These are phyloP conservation scores for Hypotaenidia okinawae DNA, from an alignment of 2,797 vertebrate genomes.

Conservation along the genomic window DNA sequence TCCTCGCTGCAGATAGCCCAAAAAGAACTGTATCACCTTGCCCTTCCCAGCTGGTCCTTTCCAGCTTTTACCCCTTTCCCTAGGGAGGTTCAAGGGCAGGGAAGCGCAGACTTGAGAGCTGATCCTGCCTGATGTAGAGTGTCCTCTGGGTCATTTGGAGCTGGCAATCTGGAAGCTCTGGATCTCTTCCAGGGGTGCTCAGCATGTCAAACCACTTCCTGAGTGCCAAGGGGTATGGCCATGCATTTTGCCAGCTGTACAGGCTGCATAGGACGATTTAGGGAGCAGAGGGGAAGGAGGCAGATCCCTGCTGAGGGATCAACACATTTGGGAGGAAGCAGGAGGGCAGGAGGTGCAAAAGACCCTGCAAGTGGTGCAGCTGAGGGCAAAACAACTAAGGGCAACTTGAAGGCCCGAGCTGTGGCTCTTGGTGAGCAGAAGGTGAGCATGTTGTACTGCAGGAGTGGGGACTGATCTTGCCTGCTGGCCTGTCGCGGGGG, in stretches of 20 bases:
- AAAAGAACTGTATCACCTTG: accelerated
- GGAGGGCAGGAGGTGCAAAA: background rate
- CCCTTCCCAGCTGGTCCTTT: background rate
- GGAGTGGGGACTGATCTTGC: background rate
- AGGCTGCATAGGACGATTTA: accelerated
- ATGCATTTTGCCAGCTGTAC: accelerated
- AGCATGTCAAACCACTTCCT: accelerated
- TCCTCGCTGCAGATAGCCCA: accelerated
- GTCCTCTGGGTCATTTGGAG: background rate
- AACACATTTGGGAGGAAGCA: accelerated
- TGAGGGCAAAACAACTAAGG: background rate
- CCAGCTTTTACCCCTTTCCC: background rate
- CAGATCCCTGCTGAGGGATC: background rate
- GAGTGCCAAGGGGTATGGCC: accelerated
- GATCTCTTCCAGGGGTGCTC: background rate
- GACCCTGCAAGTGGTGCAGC: background rate
- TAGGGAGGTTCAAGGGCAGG: background rate
- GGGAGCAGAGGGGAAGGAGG: background rate
- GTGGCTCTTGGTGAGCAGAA: background rate
- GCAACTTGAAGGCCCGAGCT: background rate
- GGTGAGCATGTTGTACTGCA: background rate
- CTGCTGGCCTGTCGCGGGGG: background rate
- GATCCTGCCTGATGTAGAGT: background rate
- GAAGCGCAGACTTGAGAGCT: background rate
- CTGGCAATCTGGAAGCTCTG: background rate